Conservation (phyloP, 53 echinoderm and acorn worm species). For the Arbacia lixula region DNA sequence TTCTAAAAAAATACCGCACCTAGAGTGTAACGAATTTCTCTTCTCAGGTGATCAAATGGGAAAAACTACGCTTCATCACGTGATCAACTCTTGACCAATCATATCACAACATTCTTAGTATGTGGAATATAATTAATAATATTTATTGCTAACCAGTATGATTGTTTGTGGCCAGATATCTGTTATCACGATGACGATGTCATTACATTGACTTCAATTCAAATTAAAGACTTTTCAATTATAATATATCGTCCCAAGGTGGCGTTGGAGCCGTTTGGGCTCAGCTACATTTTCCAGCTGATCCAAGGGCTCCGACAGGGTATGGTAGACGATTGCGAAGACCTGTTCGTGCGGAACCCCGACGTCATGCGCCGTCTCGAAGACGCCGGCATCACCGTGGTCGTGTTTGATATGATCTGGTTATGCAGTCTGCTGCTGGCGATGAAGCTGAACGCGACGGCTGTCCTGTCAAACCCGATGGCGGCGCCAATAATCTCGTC, state of each 20-base stretch:
- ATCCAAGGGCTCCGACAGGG: constrained; percentile 5
- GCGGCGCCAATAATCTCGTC: neutral
- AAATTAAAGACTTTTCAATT: neutral
- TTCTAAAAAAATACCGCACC: too few relatives aligned
- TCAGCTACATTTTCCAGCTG: neutral
- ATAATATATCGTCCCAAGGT: too few relatives aligned
- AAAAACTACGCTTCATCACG: too few relatives aligned
- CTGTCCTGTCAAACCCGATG: constrained; percentile 16
- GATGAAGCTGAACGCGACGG: constrained; percentile 12
- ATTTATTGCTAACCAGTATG: too few relatives aligned
- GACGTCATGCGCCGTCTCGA: constrained; percentile 38
- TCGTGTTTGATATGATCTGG: constrained; percentile 36
- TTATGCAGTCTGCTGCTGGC: constrained; percentile 30
- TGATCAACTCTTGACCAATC: too few relatives aligned
- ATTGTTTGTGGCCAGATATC: too few relatives aligned
- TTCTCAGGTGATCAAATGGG: too few relatives aligned
- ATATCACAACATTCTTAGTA: too few relatives aligned
- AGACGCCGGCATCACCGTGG: constrained; percentile 9
- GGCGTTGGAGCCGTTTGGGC: neutral
- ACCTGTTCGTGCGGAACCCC: constrained; percentile 13
- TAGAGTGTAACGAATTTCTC: too few relatives aligned
- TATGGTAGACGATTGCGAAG: constrained; percentile 20
- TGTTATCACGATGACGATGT: too few relatives aligned
- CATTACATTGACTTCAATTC: too few relatives aligned
- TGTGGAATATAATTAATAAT: too few relatives aligned